Percentiles rank a stretch among this genome's conserved stretches.
These are phyloP conservation scores for Callosobruchus maculatus DNA, from an alignment of 2,888 invertebrate species.

Conservation along the genomic window DNA sequence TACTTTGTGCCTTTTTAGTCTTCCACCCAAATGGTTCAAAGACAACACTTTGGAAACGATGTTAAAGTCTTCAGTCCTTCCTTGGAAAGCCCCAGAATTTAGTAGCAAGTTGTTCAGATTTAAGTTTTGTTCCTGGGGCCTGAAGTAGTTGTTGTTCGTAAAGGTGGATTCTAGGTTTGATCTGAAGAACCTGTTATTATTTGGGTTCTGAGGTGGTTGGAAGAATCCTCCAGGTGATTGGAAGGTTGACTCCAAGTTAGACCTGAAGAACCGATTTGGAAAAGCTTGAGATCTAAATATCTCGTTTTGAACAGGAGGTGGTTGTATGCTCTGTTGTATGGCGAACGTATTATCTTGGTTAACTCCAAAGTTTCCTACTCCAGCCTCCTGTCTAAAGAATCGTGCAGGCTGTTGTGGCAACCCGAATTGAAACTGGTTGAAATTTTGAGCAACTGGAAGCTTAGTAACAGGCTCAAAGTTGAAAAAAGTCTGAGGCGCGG, in stretches of 20 bases:
- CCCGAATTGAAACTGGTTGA: conserved; percentile 6
- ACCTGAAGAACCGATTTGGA: conserved; percentile 27
- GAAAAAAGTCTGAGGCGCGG: neutral
- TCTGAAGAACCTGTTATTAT: conserved; percentile 22
- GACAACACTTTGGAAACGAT: conserved; percentile 79
- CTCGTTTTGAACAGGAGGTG: conserved; percentile 9
- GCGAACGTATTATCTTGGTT: conserved; percentile 19
- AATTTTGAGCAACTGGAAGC: conserved; percentile 9
- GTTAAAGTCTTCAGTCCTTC: conserved; percentile 66
- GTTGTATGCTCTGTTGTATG: conserved; percentile 21
- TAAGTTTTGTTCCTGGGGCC: conserved; percentile 29
- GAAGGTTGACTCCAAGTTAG: conserved; percentile 11
- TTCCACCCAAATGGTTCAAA: conserved; percentile 57
- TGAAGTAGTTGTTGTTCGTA: conserved; percentile 8
- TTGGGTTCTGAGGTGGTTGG: neutral
- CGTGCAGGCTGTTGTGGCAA: conserved; percentile 23
- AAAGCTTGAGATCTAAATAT: neutral
- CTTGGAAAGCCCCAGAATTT: conserved; percentile 61
- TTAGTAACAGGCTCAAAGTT: neutral
- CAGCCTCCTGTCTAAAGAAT: conserved; percentile 44
- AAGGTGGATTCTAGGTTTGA: conserved; percentile 21
- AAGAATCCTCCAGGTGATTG: neutral
- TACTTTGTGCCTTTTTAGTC: neutral
- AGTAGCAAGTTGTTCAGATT: conserved; percentile 64
- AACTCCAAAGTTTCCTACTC: conserved; percentile 17